These are phyloP conservation scores for Troides helena DNA, from an alignment of 2,888 invertebrate genomes.

Conservation along the genomic window DNA sequence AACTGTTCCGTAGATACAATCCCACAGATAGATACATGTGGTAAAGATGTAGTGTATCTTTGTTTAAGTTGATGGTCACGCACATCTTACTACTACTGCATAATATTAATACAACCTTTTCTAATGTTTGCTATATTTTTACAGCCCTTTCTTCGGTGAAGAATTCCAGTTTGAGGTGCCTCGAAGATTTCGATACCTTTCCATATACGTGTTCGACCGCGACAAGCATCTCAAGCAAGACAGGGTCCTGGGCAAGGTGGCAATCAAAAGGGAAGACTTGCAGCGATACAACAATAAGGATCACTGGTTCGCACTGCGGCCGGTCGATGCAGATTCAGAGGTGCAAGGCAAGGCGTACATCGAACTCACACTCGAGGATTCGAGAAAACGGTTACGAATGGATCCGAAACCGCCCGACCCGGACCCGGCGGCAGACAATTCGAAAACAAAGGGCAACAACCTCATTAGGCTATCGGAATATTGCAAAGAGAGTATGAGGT, in stretches of 20 bases:
- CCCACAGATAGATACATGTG: too few species aligned
- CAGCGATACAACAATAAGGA: conserved; percentile 94
- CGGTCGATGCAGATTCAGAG: conserved; percentile 94
- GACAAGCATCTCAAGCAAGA: conserved; percentile 92
- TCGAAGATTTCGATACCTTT: conserved; percentile 91
- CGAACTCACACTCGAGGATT: conserved; percentile 85
- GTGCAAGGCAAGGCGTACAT: conserved; percentile 95
- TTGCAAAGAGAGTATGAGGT: conserved; percentile 73
- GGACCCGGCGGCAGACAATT: conserved; percentile 58
- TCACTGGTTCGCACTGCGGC: conserved; percentile 93
- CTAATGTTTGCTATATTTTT: conserved; percentile 53
- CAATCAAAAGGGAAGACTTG: conserved; percentile 92
- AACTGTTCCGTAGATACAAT: too few species aligned
- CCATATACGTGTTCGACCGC: conserved; percentile 93
- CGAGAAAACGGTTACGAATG: conserved; percentile 74
- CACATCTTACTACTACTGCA: background rate
- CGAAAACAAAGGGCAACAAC: conserved; percentile 63
- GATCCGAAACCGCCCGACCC: conserved; percentile 76
- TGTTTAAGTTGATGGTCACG: too few species aligned
- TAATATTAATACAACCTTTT: background rate
- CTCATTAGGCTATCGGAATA: conserved; percentile 70
- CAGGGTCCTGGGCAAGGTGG: conserved; percentile 89
- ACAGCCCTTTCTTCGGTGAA: conserved; percentile 94
- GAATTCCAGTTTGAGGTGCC: conserved; percentile 97
- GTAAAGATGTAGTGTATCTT: too few species aligned